These are phyloP conservation scores for Atethmia centrago DNA, from an alignment of 2,888 invertebrate species.

Conservation along the genomic window DNA sequence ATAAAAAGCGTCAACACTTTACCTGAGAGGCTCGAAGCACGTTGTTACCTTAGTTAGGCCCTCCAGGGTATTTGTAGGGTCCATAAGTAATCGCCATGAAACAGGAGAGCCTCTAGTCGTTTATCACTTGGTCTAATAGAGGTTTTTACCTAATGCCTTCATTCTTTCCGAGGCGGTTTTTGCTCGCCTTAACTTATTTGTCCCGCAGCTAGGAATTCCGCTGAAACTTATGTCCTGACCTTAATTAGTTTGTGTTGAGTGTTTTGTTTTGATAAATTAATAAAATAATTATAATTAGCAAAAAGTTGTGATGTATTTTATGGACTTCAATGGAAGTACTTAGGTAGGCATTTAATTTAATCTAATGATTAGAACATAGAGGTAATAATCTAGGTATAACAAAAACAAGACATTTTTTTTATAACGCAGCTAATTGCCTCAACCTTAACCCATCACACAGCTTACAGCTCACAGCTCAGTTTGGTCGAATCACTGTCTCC, in stretches of 20 bases:
- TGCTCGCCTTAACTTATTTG: constrained; percentile 68
- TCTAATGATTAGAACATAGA: background rate
- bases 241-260: constrained; percentile 68
- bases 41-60: constrained; percentile 58
- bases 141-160: constrained; percentile 77
- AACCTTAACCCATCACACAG: background rate
- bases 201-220: constrained; percentile 63
- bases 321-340: too few relatives aligned
- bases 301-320: background rate
- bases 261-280: constrained; percentile 22
- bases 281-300: too few relatives aligned
- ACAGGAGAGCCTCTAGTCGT: constrained; percentile 73
- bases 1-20: constrained; percentile 64
- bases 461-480: too few relatives aligned
- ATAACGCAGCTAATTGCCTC: background rate
- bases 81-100: constrained; percentile 76
- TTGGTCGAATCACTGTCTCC: too few relatives aligned
- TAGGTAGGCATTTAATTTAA: background rate
- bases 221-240: constrained; percentile 52
- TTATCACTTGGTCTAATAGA: constrained; percentile 80
- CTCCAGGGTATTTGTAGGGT: constrained; percentile 64
- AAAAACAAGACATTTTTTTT: background rate
- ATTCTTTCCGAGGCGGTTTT: constrained; percentile 77
- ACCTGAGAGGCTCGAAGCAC: constrained; percentile 51
- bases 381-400: too few relatives aligned